These are phyloP conservation scores for Pao palembangensis DNA, from an alignment of 2,113 vertebrate genomes.

Conservation along the genomic window DNA sequence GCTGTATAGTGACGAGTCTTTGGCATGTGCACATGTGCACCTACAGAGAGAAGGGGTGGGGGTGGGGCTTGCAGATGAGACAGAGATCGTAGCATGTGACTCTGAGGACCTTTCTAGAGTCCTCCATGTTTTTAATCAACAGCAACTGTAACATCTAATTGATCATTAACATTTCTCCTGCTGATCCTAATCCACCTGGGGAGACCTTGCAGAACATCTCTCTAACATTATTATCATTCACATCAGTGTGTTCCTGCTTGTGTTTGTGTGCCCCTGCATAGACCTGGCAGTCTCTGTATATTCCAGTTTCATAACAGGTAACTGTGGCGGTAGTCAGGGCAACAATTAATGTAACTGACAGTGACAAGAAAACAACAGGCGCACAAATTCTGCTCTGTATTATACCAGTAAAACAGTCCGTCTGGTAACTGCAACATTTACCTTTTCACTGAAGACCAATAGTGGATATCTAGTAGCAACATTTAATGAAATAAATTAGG, in stretches of 20 bases:
- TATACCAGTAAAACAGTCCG: neutral
- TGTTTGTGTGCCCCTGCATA: neutral
- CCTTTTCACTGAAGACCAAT: neutral
- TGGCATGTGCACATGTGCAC: conserved; percentile 32
- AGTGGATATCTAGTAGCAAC: neutral
- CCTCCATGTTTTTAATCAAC: conserved; percentile 75
- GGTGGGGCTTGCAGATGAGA: conserved; percentile 39
- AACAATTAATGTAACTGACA: conserved; percentile 23
- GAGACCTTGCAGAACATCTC: conserved; percentile 55
- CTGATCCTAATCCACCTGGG: conserved; percentile 63
- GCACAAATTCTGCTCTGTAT: neutral
- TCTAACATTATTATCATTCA: conserved; percentile 34
- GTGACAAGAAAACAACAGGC: neutral
- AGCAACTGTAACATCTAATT: conserved; percentile 76
- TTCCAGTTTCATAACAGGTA: conserved; percentile 12
- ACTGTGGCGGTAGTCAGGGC: conserved; percentile 11
- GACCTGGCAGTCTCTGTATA: conserved; percentile 17
- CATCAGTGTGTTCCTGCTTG: conserved; percentile 19
- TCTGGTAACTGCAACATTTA: neutral
- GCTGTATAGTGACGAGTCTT: conserved; percentile 47
- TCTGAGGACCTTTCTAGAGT: conserved; percentile 63
- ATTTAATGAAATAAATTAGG: neutral
- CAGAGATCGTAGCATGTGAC: conserved; percentile 48
- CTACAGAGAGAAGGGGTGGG: conserved; percentile 32
- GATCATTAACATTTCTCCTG: conserved; percentile 79